Evolutionary conservation across 2,888 invertebrate genomes (phyloP), one percentile per base, ranked within the genome.

Genomic region (Rhabditoides inermis): DNA sequence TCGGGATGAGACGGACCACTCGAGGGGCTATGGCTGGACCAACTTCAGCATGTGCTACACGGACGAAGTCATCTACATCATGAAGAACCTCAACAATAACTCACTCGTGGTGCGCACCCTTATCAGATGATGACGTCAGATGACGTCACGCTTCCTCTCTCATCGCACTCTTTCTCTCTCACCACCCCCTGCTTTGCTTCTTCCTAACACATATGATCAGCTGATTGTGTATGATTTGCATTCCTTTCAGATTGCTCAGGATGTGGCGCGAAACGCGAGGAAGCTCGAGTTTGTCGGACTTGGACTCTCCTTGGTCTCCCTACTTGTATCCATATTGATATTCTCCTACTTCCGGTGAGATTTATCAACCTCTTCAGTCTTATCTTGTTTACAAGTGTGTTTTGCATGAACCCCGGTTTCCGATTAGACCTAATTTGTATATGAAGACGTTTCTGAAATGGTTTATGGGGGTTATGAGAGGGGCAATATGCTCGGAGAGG

Each of bases 291-390:
- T 86, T 23, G 77, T 79, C 23, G 91, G 91, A 1, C 83, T 89
- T 39, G 85, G 84, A 51, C 76, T 87, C 7, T 91, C 91, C 0
- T 80, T 89, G 4, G 76, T 87, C 15, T 84, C 87, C 0, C 79
- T 90, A 27, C 76, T 86, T 15, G 76, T 86, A 22, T 88, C 90
- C 0, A 80, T 91, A 44, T 79, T 84, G 47, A 88, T 91, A 64
- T 90, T 90, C 78, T 84, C 84, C 65, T 83, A 84, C 67, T 90
- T 86, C 79, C 84, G 88, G 88, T 88, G 79, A 81, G 75, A n/a
- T n/a, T n/a, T n/a, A n/a, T n/a, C n/a, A n/a, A n/a, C n/a, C n/a
- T n/a, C n/a, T n/a, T n/a, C n/a, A n/a, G n/a, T n/a, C n/a, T n/a
- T n/a, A n/a, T n/a, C n/a, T n/a, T n/a, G n/a, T n/a, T n/a, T n/a